These are phyloP conservation scores for Drosophila putrida DNA, from an alignment of 2,888 invertebrate species.

Conservation along the genomic window DNA sequence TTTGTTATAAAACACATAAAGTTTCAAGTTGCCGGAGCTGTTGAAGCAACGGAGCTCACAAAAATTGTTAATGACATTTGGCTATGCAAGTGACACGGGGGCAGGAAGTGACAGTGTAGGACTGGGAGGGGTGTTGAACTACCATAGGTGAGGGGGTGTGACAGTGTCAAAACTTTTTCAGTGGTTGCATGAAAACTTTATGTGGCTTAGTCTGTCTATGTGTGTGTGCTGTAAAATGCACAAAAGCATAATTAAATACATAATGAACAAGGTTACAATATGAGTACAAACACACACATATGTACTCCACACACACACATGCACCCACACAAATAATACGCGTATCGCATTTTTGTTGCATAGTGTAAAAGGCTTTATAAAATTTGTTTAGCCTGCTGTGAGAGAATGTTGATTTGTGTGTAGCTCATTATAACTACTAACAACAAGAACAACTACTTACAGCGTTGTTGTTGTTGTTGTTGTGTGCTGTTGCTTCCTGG, in stretches of 20 bases:
- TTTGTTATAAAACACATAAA: slow-evolving; percentile 69
- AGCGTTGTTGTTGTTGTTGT: not conserved
- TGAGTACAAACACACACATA: slow-evolving; percentile 44
- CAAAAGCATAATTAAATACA: slow-evolving; percentile 80
- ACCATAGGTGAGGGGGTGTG: slow-evolving; percentile 6
- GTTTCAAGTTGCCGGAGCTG: slow-evolving; percentile 67
- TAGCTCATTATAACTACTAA: slow-evolving; percentile 51
- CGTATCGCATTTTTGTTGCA: slow-evolving; percentile 54
- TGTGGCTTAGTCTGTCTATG: slow-evolving; percentile 54
- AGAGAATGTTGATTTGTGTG: slow-evolving; percentile 29
- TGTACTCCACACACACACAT: slow-evolving; percentile 45
- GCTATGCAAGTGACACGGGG: slow-evolving; percentile 31
- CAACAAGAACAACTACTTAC: slow-evolving; percentile 17
- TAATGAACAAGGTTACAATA: slow-evolving; percentile 76
- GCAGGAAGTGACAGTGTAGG: not conserved
- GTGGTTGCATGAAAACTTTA: slow-evolving; percentile 54
- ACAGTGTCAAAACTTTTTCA: slow-evolving; percentile 47
- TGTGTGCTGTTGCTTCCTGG: not conserved
- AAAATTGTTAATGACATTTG: slow-evolving; percentile 75
- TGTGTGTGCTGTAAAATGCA: slow-evolving; percentile 60
- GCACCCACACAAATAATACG: slow-evolving; percentile 35
- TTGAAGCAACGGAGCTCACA: slow-evolving; percentile 45
- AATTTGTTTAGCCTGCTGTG: slow-evolving; percentile 63
- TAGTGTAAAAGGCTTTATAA: slow-evolving; percentile 51
- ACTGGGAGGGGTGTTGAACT: not conserved